Evolutionary conservation across 1,140 invertebrate species (phyloP).

Genomic region (Cherax destructor): DNA sequence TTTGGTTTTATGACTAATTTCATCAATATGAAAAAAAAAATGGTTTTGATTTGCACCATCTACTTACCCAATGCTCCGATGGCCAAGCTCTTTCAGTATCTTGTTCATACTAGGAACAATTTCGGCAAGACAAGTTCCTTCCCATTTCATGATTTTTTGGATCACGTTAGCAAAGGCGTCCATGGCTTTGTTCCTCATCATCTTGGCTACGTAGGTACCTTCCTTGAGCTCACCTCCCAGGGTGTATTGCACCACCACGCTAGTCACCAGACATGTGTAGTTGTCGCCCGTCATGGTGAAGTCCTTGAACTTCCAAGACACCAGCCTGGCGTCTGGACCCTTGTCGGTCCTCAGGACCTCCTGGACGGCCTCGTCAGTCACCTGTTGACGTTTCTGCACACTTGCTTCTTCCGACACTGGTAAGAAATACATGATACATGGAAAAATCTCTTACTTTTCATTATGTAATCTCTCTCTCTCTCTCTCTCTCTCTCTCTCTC

Average conservation of each 20-base stretch:
- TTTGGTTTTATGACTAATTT: too few species aligned
- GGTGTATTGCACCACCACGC: constrained; percentile 2
- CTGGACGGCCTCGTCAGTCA: constrained; percentile 9
- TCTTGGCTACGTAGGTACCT: constrained; percentile 2
- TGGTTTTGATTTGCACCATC: too few species aligned
- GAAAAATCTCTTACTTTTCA: too few species aligned
- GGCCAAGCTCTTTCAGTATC: background rate
- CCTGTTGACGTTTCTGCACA: background rate
- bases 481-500: too few species aligned
- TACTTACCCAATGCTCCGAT: background rate
- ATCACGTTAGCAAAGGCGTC: background rate
- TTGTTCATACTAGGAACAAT: constrained; percentile 33
- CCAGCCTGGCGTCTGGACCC: constrained; percentile 8
- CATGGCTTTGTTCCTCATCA: background rate
- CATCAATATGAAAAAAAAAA: too few species aligned
- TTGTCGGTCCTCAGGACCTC: background rate
- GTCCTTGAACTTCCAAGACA: constrained; percentile 22
- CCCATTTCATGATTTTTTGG: constrained; percentile 21
- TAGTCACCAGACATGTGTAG: constrained; percentile 17
- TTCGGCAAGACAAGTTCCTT: constrained; percentile 15
- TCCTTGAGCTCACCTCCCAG: background rate
- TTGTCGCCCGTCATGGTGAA: constrained; percentile 45
- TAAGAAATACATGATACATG: background rate
- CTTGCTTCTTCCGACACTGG: background rate
- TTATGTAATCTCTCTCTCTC: too few species aligned